A percentile compares a stretch with the other conserved stretches of the same genome.
phyloP scores from a whole-genome alignment of 2,113 vertebrate species.

The Chrysochloris asiatica region DNA sequence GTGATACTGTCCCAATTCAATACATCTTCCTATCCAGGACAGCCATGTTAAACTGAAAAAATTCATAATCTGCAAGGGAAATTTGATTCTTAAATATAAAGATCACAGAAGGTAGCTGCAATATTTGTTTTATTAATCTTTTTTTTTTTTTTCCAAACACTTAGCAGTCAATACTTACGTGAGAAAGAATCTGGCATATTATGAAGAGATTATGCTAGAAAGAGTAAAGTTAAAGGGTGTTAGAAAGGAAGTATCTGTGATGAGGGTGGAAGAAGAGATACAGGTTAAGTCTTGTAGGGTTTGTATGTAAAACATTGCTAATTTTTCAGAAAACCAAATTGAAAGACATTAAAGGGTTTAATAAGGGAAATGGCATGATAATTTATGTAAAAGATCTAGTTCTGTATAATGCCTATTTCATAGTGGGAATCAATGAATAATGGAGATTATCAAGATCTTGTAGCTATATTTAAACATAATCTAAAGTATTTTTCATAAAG shows the following conservation, averaged over 20 bases:
- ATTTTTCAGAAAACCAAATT: background rate
- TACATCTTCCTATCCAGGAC: background rate
- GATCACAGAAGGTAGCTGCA: background rate
- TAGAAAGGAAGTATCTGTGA: background rate
- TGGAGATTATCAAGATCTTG: background rate
- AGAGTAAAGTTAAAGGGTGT: accelerated
- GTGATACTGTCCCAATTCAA: background rate
- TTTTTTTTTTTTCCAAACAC: background rate
- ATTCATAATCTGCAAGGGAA: background rate
- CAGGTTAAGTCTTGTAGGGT: background rate
- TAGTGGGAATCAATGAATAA: background rate
- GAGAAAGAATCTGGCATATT: too few species aligned
- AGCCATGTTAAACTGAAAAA: background rate
- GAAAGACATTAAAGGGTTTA: background rate
- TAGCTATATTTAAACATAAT: background rate
- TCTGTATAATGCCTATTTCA: background rate
- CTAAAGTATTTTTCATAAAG: background rate
- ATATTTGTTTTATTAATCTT: background rate
- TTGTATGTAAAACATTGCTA: background rate
- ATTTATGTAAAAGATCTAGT: background rate
- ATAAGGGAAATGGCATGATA: background rate
- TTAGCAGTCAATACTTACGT: background rate
- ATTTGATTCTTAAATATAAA: background rate
- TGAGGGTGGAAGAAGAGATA: background rate
- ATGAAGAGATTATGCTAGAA: background rate